Conservation (phyloP, 2,797 vertebrate genomes). For the Poecilia velifera region DNA sequence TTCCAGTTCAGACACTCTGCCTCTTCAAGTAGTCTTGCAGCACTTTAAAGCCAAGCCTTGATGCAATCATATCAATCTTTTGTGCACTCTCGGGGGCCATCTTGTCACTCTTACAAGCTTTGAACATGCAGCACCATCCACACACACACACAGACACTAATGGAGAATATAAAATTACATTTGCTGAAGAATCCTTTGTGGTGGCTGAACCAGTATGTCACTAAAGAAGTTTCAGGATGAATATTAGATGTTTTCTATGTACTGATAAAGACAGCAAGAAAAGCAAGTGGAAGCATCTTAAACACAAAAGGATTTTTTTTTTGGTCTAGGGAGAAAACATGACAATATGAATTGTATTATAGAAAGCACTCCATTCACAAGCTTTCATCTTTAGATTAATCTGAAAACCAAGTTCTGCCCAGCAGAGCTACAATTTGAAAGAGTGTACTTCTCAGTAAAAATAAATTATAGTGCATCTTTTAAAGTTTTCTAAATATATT, state of each 20-base stretch:
- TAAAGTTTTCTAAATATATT: neutral
- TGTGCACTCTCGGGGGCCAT: conserved; percentile 56
- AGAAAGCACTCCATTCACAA: conserved; percentile 12
- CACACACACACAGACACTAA: conserved; percentile 25
- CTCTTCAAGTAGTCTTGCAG: conserved; percentile 67
- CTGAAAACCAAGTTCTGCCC: neutral
- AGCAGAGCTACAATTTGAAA: neutral
- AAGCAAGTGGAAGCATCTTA: conserved; percentile 3
- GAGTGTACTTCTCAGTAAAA: neutral
- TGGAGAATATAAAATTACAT: conserved; percentile 59
- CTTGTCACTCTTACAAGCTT: conserved; percentile 62
- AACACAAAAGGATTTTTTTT: conserved; percentile 1
- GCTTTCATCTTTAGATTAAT: conserved; percentile 27
- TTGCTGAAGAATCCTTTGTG: conserved; percentile 30
- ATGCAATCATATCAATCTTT: conserved; percentile 67
- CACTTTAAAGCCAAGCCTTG: conserved; percentile 71
- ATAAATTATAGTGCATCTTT: neutral
- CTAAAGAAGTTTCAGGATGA: conserved; percentile 25
- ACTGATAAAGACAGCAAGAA: conserved; percentile 22
- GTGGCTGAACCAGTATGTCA: conserved; percentile 11
- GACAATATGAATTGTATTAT: conserved; percentile 1
- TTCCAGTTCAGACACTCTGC: conserved; percentile 64
- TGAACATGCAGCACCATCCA: conserved; percentile 55
- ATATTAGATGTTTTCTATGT: conserved; percentile 7
- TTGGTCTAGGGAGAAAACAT: neutral